Conservation (phyloP, 2,797 vertebrate species). For the Trachurus trachurus region DNA sequence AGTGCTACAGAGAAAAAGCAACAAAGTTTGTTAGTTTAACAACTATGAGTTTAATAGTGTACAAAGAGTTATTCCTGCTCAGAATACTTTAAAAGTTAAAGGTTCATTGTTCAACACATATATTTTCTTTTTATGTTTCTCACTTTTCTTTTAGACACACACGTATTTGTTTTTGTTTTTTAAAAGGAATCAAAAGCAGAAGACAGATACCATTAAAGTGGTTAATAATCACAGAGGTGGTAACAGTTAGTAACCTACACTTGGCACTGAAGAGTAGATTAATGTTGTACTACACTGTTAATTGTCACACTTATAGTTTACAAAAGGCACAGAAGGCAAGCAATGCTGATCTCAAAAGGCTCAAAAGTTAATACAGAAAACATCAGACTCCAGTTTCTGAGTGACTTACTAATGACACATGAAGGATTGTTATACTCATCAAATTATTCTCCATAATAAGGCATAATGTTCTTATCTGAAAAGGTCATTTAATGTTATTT, state of each 20-base stretch:
- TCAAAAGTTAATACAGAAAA: conserved; percentile 73
- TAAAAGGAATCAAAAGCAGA: conserved; percentile 80
- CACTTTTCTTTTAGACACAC: conserved; percentile 76
- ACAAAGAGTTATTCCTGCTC: conserved; percentile 87
- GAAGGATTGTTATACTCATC: conserved; percentile 43
- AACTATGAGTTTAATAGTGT: conserved; percentile 87
- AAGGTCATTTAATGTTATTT: conserved; percentile 89
- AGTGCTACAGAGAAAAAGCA: conserved; percentile 87
- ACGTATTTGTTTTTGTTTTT: conserved; percentile 43
- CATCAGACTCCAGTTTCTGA: conserved; percentile 69
- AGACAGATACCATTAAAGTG: conserved; percentile 84
- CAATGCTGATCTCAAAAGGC: conserved; percentile 77
- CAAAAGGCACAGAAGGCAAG: conserved; percentile 87
- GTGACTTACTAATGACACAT: conserved; percentile 49
- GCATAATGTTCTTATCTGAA: conserved; percentile 84
- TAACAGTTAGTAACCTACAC: conserved; percentile 86
- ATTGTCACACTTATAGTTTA: conserved; percentile 76
- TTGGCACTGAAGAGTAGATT: conserved; percentile 83
- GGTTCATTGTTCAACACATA: conserved; percentile 73
- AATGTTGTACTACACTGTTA: conserved; percentile 84
- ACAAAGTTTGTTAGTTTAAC: conserved; percentile 89
- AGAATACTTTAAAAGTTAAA: conserved; percentile 84
- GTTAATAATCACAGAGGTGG: conserved; percentile 87
- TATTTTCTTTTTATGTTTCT: conserved; percentile 22
- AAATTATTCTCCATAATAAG: conserved; percentile 81